Percentiles rank a stretch among this genome's conserved stretches.
These are phyloP conservation scores for Streptopelia turtur DNA, from an alignment of 2,797 vertebrate species.

Conservation along the genomic window DNA sequence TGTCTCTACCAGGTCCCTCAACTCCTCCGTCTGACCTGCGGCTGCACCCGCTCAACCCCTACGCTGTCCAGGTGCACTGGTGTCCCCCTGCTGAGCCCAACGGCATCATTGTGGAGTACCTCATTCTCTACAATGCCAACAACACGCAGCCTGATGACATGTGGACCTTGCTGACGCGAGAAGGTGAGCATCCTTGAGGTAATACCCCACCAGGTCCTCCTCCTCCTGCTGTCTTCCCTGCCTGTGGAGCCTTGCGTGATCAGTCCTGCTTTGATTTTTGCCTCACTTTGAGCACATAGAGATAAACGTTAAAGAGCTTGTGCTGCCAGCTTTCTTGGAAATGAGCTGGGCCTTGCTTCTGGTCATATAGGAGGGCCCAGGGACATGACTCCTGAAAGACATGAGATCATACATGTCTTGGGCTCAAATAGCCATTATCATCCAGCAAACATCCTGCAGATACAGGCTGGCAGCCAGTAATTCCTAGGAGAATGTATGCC, in stretches of 20 bases:
- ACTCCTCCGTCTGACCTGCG: conserved; percentile 91
- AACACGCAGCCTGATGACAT: conserved; percentile 87
- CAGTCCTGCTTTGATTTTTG: not conserved
- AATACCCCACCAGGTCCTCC: not conserved
- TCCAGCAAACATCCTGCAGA: not conserved
- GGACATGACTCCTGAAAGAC: not conserved
- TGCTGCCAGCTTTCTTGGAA: not conserved
- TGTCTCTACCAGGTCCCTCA: conserved; percentile 84
- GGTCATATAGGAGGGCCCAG: not conserved
- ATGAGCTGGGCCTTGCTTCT: not conserved
- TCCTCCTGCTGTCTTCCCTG: not conserved
- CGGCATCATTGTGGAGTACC: conserved; percentile 89
- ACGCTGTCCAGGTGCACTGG: conserved; percentile 92
- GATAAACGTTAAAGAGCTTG: not conserved
- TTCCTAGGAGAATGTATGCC: not conserved
- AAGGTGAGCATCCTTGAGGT: conserved; percentile 79
- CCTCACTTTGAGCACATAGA: not conserved
- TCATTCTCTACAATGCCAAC: conserved; percentile 89
- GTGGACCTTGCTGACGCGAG: conserved; percentile 90
- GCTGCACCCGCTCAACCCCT: conserved; percentile 87
- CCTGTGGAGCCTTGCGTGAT: not conserved
- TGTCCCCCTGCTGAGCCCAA: conserved; percentile 93
- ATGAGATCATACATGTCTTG: not conserved
- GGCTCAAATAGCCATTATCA: not conserved
- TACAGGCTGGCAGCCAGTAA: not conserved